Evolutionary conservation across 1,140 invertebrate genomes (phyloP), one percentile per base, ranked within the genome.

Genomic region (Drosophila kurseongensis): DNA sequence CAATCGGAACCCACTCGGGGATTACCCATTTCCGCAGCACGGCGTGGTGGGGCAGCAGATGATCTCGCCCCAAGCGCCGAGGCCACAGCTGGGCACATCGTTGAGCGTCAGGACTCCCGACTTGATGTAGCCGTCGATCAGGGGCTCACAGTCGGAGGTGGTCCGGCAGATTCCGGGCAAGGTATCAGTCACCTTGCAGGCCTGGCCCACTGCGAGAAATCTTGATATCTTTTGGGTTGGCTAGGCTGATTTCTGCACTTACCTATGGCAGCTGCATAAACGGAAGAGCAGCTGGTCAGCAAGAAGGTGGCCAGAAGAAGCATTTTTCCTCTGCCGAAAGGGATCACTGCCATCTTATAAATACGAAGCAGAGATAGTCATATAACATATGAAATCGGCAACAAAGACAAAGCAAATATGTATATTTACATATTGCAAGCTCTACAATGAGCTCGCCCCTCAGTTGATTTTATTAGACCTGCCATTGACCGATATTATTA

Each of bases 41-140:
- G 77, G 71, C 5, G 10, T 48, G 1, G 50, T 14, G 7, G 90
- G 90, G 59, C 90, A 91, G 52, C 90, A 91, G 8, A 91, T 61
- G 8, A 91, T 82, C 72, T 91, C 90, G 32, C 84, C 90, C 18
- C 27, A 48, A 7, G 47, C 8, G 2, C 14, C 35, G 13, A 91
- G 68, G n/a, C 83, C 83, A 57, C 90, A 91, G 50, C 27, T 68
- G 27, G 78, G 83, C 23, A 91, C 71, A 6, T 79, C 78, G 12
- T 13, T 18, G 1, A 40, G 9, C 0, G 12, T 74, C 9, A 90
- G 29, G 14, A 18, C 13, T 0, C 75, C 78, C 12, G 68, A 40
- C 10, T 61, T 74, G 10, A 89, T 73, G 13, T 89, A 89, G 5
- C 69, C 66, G 7, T 69, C 68, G 9, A 89, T 44, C 4, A 55